phyloP scores from a whole-genome alignment of 2,113 vertebrate species.

The Rhea pennata region DNA sequence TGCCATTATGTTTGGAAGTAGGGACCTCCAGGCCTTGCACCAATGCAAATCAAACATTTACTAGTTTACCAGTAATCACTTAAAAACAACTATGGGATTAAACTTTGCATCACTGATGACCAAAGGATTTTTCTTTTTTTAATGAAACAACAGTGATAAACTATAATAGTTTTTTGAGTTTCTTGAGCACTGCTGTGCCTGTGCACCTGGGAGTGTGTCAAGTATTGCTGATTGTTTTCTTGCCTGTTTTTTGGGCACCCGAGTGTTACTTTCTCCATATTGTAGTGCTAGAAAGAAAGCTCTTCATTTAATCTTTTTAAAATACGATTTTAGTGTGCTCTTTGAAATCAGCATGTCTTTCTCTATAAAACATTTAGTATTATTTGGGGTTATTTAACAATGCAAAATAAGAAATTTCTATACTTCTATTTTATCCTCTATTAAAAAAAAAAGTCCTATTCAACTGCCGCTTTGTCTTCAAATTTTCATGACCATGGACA shows the following conservation, averaged over 20 bases:
- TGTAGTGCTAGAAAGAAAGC: not conserved
- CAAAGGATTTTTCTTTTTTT: not conserved
- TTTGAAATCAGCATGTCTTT: not conserved
- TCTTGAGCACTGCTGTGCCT: not conserved
- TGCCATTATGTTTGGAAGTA: not conserved
- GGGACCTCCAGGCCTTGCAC: not conserved
- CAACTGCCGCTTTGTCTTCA: not conserved
- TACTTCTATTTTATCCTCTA: rapidly evolving
- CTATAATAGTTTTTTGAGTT: not conserved
- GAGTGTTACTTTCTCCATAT: not conserved
- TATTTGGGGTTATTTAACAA: not conserved
- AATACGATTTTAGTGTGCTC: rapidly evolving
- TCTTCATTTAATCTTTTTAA: not conserved
- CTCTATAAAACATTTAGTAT: not conserved
- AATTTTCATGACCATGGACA: not conserved
- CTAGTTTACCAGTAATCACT: not conserved
- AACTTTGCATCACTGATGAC: not conserved
- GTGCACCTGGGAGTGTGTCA: not conserved
- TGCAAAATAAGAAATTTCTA: not conserved
- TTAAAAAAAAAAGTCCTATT: not conserved
- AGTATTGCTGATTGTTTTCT: not conserved
- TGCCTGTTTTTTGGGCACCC: not conserved
- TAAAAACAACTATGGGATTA: not conserved
- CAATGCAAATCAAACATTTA: not conserved
- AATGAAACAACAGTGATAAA: not conserved